Conservation (phyloP, 1,140 invertebrate species). For the Melanaphis sacchari region DNA sequence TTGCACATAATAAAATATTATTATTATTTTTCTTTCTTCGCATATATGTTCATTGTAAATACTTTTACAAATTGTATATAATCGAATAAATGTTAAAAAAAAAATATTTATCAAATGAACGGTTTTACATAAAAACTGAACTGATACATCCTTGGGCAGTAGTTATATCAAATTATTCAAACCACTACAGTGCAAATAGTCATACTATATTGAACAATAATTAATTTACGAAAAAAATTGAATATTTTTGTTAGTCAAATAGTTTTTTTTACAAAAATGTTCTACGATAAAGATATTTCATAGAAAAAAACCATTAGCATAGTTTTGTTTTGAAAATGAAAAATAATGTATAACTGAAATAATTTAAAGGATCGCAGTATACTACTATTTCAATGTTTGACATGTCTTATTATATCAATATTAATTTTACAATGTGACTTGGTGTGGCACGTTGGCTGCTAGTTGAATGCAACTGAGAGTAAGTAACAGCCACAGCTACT, state of each 20-base stretch:
- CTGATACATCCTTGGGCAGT: not conserved
- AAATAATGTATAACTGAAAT: not conserved
- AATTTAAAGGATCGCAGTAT: no score
- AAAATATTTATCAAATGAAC: no score
- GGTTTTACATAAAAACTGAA: not conserved
- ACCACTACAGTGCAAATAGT: not conserved
- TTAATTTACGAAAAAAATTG: not conserved
- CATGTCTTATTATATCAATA: not conserved
- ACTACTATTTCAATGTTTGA: not conserved
- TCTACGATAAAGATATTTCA: not conserved
- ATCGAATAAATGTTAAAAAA: no score
- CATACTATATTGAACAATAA: not conserved
- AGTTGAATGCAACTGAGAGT: no score
- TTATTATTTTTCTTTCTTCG: no score
- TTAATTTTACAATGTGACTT: not conserved
- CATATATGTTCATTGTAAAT: no score
- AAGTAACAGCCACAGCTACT: no score
- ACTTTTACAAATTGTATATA: no score
- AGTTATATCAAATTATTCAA: slow-evolving; percentile 26
- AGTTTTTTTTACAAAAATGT: not conserved
- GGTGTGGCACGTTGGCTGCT: no score
- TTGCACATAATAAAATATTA: no score
- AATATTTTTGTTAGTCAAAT: not conserved
- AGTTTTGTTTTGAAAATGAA: not conserved
- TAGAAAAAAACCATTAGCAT: not conserved